Base-by-base conservation (phyloP, 2,113 vertebrate genomes). In the Meleagris gallopavo region DNA sequence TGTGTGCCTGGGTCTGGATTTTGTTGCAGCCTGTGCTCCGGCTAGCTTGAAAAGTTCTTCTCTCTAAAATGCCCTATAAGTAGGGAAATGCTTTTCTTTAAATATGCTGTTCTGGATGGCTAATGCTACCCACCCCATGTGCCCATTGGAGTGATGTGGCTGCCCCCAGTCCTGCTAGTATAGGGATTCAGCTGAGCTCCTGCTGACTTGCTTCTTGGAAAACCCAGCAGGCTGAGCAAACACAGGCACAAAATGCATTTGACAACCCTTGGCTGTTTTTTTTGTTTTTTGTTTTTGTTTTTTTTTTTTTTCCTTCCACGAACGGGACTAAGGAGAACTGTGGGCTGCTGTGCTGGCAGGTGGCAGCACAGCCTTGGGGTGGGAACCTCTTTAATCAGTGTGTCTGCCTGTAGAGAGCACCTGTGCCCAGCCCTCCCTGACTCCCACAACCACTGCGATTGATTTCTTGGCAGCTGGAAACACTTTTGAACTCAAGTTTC, bases 71-170 rank as follows among this genome's bases (percentile, higher is more conserved):
- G 14, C 5, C 10, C 4, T 58, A 25, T 74, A 22, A 25, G 6
- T 13, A 55, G 11, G n/a, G 22, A 77, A 66, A 73, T 70, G 27
- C 12, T 78, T 84, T 72, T 3, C 9, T 83, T 74, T 73, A 41
- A 36, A 32, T 55, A 43, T 38, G 0, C 48, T 20, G 3, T 6
- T n/a, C 27, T 58, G 55, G 10, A 13, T 61, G 21, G 32, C 29
- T 61, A 36, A 10, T 29, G 5, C 32, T 67, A 8, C 46, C 25
- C 29, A 18, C 2, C 2, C 10, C 12, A 2, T n/a, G 54, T 60
- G n/a, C 8, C 22, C 38, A 64, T 67, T 0, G 0, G 62, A 48
- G 29, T 0, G 3, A 41, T 6, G 20, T 43, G 17, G 9, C 30
- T 57, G 25, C 8, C n/a, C 32, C 20, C 21, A 73, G 22, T 36